Evolutionary conservation across 2,113 vertebrate genomes (phyloP).

Genomic region (Sialia sialis): DNA sequence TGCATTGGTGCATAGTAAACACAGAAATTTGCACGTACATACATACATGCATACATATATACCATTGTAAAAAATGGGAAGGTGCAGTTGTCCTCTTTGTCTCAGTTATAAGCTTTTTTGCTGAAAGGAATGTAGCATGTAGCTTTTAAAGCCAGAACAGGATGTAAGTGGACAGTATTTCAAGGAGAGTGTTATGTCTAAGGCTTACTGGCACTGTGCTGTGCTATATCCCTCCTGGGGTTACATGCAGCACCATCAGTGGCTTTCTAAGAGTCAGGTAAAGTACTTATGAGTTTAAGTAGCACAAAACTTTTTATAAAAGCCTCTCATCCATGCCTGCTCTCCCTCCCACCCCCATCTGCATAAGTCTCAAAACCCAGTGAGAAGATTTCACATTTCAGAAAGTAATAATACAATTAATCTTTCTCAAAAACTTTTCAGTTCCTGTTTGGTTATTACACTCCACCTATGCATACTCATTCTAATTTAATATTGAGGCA

Average conservation of each 20-base stretch:
- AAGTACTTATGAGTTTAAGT: background rate
- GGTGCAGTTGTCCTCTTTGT: background rate
- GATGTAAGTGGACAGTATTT: background rate
- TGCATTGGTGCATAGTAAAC: background rate
- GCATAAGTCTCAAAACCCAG: background rate
- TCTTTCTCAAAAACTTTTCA: background rate
- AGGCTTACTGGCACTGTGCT: background rate
- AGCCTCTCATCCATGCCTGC: background rate
- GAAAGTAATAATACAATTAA: background rate
- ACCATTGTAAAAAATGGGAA: background rate
- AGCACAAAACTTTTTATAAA: background rate
- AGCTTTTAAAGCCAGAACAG: background rate
- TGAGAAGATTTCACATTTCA: background rate
- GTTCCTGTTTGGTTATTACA: background rate
- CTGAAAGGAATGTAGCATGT: background rate
- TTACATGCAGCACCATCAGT: background rate
- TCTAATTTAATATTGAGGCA: background rate
- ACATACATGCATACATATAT: fast-evolving
- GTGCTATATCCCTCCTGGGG: background rate
- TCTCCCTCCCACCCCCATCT: background rate
- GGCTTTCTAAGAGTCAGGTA: background rate
- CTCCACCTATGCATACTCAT: background rate
- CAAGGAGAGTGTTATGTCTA: background rate
- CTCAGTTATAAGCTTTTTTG: background rate
- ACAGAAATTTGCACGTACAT: background rate